These are phyloP conservation scores for Drosophila tani DNA, from an alignment of 1,140 invertebrate species.

Conservation along the genomic window DNA sequence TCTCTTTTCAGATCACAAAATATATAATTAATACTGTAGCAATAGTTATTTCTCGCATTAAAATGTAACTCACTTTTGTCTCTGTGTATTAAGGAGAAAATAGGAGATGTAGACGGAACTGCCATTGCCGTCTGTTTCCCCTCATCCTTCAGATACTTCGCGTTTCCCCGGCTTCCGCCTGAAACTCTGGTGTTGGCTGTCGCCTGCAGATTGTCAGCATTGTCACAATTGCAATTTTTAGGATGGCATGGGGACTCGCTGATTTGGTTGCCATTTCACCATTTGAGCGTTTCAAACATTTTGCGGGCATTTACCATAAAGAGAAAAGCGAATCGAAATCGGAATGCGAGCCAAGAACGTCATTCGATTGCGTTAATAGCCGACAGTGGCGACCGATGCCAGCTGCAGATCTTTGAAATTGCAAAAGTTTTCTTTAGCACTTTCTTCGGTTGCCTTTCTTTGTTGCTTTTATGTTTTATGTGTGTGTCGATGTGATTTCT, in stretches of 20 bases:
- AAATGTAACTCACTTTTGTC: background rate
- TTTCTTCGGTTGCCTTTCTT: constrained; percentile 37
- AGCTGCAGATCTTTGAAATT: constrained; percentile 72
- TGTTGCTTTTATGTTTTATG: constrained; percentile 24
- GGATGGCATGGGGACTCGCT: constrained; percentile 51
- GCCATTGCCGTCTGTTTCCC: constrained; percentile 62
- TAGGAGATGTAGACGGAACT: constrained; percentile 34
- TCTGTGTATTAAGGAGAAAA: background rate
- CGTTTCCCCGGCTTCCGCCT: constrained; percentile 16
- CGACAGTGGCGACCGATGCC: constrained; percentile 49
- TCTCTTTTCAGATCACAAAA: background rate
- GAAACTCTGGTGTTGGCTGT: constrained; percentile 53
- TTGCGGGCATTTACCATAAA: constrained; percentile 77
- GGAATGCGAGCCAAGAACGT: constrained; percentile 57
- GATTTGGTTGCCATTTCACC: constrained; percentile 72
- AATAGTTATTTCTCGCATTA: no score
- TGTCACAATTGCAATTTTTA: constrained; percentile 78
- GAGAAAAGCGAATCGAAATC: constrained; percentile 13
- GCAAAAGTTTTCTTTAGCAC: constrained; percentile 63
- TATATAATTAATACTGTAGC: background rate
- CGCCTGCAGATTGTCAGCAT: constrained; percentile 81
- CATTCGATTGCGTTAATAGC: constrained; percentile 75
- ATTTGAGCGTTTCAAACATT: constrained; percentile 54
- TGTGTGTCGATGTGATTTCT: background rate
- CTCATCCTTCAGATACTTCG: constrained; percentile 38